A percentile compares a stretch with the other conserved stretches of the same genome.
phyloP scores from a whole-genome alignment of 2,888 invertebrate species.

The Plusia festucae region DNA sequence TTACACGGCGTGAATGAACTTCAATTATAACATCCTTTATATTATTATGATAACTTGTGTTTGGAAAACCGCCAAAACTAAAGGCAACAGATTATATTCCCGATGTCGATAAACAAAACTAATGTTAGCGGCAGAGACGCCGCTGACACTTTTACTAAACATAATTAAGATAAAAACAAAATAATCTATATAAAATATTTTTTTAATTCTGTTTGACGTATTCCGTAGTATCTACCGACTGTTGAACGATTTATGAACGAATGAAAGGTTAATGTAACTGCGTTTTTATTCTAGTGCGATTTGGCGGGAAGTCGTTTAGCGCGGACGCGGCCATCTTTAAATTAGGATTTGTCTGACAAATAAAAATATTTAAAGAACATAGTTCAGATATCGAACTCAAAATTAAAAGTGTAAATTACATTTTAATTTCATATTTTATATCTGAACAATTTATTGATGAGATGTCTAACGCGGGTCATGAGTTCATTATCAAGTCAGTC shows the following conservation, averaged over 20 bases:
- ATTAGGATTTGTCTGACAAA: too few relatives aligned
- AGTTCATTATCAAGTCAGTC: not conserved
- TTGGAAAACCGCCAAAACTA: constrained; percentile 69
- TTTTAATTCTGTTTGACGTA: constrained; percentile 29
- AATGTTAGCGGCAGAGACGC: constrained; percentile 74
- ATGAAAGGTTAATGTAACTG: constrained; percentile 31
- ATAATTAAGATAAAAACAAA: constrained; percentile 65
- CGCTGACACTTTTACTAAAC: constrained; percentile 78
- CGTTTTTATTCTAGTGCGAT: not conserved
- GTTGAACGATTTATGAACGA: constrained; percentile 26
- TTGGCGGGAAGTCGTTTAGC: not conserved
- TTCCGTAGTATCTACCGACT: constrained; percentile 18
- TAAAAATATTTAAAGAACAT: not conserved
- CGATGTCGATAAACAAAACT: constrained; percentile 74
- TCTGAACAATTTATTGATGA: not conserved
- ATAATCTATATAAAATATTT: constrained; percentile 42
- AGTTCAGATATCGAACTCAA: not conserved
- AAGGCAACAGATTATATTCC: constrained; percentile 60
- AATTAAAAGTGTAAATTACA: too few relatives aligned
- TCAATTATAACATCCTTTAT: constrained; percentile 65
- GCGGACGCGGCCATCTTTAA: not conserved
- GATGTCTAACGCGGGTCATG: not conserved
- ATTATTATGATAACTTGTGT: constrained; percentile 61
- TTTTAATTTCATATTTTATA: too few relatives aligned
- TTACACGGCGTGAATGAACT: constrained; percentile 59